Conservation (phyloP, 2,797 vertebrate species). For the Leucoraja ocellata region DNA sequence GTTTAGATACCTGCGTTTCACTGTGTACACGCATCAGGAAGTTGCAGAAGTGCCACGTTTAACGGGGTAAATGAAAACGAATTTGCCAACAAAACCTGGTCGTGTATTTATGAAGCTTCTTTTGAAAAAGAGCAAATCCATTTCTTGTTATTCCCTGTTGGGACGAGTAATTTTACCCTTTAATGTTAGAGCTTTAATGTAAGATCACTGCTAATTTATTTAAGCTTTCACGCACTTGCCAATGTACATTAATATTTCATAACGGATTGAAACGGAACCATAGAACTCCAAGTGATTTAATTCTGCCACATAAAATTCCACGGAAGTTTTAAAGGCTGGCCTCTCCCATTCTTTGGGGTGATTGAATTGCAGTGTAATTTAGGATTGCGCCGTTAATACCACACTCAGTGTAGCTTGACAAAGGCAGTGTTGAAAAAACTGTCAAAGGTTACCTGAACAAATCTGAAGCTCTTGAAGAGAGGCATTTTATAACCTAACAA, state of each 20-base stretch:
- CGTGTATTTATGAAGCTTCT: background rate
- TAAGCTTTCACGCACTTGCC: background rate
- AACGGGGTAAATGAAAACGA: no score
- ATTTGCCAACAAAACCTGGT: background rate
- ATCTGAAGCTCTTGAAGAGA: background rate
- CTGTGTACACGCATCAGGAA: no score
- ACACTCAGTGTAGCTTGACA: background rate
- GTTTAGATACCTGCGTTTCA: no score
- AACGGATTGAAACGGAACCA: background rate
- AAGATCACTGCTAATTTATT: constrained; percentile 10
- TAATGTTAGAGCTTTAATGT: background rate
- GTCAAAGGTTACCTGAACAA: background rate
- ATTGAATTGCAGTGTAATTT: background rate
- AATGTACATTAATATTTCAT: background rate
- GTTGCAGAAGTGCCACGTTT: no score
- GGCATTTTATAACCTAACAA: background rate
- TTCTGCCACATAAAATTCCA: background rate
- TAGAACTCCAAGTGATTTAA: background rate
- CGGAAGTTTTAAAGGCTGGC: background rate
- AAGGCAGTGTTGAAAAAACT: background rate
- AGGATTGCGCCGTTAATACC: background rate
- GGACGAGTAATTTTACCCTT: background rate
- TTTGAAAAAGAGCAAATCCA: background rate
- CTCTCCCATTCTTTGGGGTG: background rate
- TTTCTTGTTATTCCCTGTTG: background rate